Conservation (phyloP, 2,113 vertebrate genomes). For the Calonectris borealis region DNA sequence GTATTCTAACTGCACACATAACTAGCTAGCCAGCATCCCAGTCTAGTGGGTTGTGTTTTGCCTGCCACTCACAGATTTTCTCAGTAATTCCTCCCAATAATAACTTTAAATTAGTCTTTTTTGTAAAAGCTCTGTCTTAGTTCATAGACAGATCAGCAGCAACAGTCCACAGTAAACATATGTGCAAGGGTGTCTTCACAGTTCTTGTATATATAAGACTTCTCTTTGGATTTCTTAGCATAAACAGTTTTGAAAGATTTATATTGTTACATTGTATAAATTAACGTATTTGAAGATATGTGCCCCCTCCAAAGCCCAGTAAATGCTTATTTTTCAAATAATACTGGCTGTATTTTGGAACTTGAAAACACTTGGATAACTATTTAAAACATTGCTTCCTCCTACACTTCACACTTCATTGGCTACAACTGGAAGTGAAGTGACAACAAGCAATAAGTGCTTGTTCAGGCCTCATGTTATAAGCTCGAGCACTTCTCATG, state of each 20-base stretch:
- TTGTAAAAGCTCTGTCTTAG: not conserved
- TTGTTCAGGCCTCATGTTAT: not conserved
- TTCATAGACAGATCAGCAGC: not conserved
- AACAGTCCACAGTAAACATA: not conserved
- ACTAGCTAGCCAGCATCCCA: not conserved
- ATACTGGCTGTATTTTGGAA: not conserved
- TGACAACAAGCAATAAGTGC: not conserved
- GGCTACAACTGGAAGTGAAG: not conserved
- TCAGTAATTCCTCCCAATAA: not conserved
- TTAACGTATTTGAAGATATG: not conserved
- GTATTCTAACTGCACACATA: not conserved
- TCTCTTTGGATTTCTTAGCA: conserved; percentile 1
- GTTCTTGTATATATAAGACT: not conserved
- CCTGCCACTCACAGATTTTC: not conserved
- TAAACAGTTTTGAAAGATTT: conserved; percentile 31
- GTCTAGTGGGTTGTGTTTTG: not conserved
- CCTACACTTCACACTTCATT: not conserved
- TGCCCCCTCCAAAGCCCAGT: not conserved
- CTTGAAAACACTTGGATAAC: not conserved
- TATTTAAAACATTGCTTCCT: not conserved
- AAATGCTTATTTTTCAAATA: not conserved
- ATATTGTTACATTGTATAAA: not conserved
- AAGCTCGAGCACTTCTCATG: not conserved
- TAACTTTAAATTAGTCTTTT: not conserved
- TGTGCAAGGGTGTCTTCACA: not conserved